Evolutionary conservation across 2,888 invertebrate species (phyloP).

Genomic region (Cenopis cana): DNA sequence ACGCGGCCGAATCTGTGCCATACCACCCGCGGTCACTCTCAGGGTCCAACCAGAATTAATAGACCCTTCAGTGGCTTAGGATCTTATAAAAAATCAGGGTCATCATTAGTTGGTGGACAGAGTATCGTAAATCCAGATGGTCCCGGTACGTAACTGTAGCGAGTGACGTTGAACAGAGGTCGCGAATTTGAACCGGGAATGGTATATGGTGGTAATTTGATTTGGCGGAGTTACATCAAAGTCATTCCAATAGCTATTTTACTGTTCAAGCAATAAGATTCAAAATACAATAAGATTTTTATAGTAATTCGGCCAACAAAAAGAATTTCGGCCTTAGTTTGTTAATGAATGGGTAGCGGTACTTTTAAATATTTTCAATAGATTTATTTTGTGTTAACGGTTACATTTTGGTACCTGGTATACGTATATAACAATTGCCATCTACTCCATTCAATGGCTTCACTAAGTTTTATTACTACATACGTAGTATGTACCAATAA

Average conservation of each 20-base stretch:
- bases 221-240: too few species aligned
- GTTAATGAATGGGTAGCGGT: slow-evolving; percentile 25
- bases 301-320: too few species aligned
- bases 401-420: neutral
- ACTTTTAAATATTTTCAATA: neutral
- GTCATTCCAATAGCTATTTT: too few species aligned
- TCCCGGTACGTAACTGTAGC: slow-evolving; percentile 69
- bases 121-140: slow-evolving; percentile 63
- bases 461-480: too few species aligned
- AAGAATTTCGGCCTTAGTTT: neutral
- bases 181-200: slow-evolving; percentile 2
- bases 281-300: too few species aligned
- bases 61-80: neutral
- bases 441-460: too few species aligned
- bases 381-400: neutral
- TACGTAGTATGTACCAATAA: too few species aligned
- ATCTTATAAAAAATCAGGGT: neutral
- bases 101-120: slow-evolving; percentile 41
- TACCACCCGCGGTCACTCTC: slow-evolving; percentile 58
- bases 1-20: slow-evolving; percentile 76
- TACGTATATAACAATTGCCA: too few species aligned
- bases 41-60: neutral
- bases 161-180: slow-evolving; percentile 47
- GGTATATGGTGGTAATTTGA: neutral
- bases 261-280: too few species aligned